A percentile compares a stretch with the other conserved stretches of the same genome.
These are phyloP conservation scores for Thelaira solivaga DNA, from an alignment of 2,888 invertebrate species.

Conservation along the genomic window DNA sequence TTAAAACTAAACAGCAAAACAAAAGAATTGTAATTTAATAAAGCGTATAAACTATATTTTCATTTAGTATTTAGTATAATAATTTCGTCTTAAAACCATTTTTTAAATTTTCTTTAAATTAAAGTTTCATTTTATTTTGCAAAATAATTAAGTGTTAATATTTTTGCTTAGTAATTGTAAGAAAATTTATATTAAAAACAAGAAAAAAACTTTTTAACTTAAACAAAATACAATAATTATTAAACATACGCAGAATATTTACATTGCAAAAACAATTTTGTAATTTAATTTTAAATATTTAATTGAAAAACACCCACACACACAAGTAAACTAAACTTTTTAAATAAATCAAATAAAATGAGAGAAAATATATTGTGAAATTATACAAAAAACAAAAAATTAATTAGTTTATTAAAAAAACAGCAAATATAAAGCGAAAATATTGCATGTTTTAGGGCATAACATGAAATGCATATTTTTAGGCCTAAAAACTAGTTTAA, in stretches of 20 bases:
- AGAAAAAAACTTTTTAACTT: constrained; percentile 21
- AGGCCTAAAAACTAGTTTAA: constrained; percentile 62
- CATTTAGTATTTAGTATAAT: background rate
- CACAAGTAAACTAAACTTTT: constrained; percentile 33
- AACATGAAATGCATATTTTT: constrained; percentile 47
- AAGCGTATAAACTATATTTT: background rate
- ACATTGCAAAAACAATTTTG: constrained; percentile 14
- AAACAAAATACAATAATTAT: constrained; percentile 42
- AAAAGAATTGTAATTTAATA: background rate
- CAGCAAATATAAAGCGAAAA: constrained; percentile 12
- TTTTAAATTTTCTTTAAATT: background rate
- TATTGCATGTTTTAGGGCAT: constrained; percentile 53
- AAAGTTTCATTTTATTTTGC: no score
- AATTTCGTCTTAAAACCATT: background rate
- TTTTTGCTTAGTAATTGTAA: constrained; percentile 38
- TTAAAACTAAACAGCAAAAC: background rate
- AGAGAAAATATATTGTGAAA: constrained; percentile 48
- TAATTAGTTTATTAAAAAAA: constrained; percentile 53
- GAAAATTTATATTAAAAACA: background rate
- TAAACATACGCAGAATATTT: constrained; percentile 31
- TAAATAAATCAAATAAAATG: constrained; percentile 35
- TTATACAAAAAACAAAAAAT: constrained; percentile 60
- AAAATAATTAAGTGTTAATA: constrained; percentile 17
- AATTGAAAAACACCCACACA: constrained; percentile 9
- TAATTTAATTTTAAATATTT: constrained; percentile 41